Evolutionary conservation across 2,888 invertebrate species (phyloP), one percentile per base, ranked within the genome.

Genomic region (Cerastis leucographa): DNA sequence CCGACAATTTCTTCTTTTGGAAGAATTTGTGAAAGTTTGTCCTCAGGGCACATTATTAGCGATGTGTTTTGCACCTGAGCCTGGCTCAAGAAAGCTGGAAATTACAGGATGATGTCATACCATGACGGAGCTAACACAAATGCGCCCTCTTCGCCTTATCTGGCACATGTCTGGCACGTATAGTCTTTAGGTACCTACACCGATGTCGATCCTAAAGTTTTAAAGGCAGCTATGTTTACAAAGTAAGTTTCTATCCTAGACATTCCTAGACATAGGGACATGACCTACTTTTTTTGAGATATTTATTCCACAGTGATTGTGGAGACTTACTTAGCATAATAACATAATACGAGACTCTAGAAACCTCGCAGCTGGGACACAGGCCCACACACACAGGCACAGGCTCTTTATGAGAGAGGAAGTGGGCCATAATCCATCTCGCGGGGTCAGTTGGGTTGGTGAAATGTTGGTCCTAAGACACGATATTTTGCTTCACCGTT

Each of bases 91-190:
- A 88, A 86, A 86, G 84, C 72, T 83, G 84, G 78, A 72, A 83
- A 78, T 83, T 75, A 74, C 70, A 9, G 75, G 74, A 74, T 86
- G 88, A 86, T 78, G 88, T 86, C 86, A 86, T 86, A 67, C 54
- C 68, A 56, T 78, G 81, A 72, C 74, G 62, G n/a, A n/a, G 73
- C 71, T 54, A 73, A 78, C 74, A 56, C 40, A 59, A 40, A 54
- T 59, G n/a, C 76, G 46, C 67, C 82, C 69, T 64, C 44, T 64
- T 76, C n/a, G 59, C 76, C 65, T 29, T 78, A 78, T 40, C 51
- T 54, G 76, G 76, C 72, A 59, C 49, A 62, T 11, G n/a, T 22
- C 29, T 80, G 74, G 81, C 81, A 64, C 54, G 35, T 29, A 42
- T 22, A 14, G 17, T 29, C n/a, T 42, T 42, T 64, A 64, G 8